Evolutionary conservation across 1,140 invertebrate genomes (phyloP), one percentile per base, ranked within the genome.

Genomic region (Euglossa dilemma): DNA sequence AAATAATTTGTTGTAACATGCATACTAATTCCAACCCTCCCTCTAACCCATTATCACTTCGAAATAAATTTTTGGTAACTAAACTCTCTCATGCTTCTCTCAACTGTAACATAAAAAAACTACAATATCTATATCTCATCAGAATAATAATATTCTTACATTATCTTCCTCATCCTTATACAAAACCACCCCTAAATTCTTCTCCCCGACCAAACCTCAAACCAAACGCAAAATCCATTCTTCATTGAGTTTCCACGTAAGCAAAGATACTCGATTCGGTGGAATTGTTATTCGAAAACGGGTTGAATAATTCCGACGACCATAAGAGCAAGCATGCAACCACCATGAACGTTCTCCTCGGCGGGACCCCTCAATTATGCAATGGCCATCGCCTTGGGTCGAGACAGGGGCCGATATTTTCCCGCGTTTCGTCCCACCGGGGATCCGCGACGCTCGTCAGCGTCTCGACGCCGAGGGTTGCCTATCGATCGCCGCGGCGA

Each of bases 311-410:
- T 76, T 76, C 45, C 36, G 4, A 12, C 20, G 45, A 8, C 11
- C 5, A 1, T 23, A n/a, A n/a, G 57, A 25, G 14, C 28, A 9
- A 14, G 20, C 11, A 47, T 28, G 43, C 43, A 47, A 50, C 72
- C 25, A 20, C 8, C n/a, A 12, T 50, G 73, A 75, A 63, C 36
- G 7, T 45, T 8, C n/a, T 28, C 18, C 9, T 25, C n/a, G 14
- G 25, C 9, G 50, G 59, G 47, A 75, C 28, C n/a, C 16, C 47
- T 75, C 73, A 75, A 63, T 75, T 75, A 75, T 75, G 57, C 59
- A 75, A 50, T 75, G 36, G 56, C 16, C 59, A 8, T 63, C 73
- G 73, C 25, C 73, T 9, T 54, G 67, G 50, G 67, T 67, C 23
- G 63, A 56, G 20, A 6, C 18, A 43, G 64, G 23, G 2, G 7